A percentile compares a stretch with the other conserved stretches of the same genome.
These are phyloP conservation scores for Bhutanitis thaidina DNA, from an alignment of 2,888 invertebrate species.

Conservation along the genomic window DNA sequence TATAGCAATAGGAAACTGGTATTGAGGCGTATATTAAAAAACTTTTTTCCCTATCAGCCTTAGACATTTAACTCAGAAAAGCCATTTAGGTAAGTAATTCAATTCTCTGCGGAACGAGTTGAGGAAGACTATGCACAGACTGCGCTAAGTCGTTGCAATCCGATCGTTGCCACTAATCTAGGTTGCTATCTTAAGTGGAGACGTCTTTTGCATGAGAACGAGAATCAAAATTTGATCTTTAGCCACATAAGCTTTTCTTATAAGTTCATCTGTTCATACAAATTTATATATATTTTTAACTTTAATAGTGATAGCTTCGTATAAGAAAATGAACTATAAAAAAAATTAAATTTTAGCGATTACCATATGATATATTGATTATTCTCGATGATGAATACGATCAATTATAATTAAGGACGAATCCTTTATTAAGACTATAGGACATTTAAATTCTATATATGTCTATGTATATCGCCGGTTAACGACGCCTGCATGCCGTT, in stretches of 20 bases:
- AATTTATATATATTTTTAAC: too few relatives aligned
- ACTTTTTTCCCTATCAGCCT: constrained; percentile 47
- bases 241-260: constrained; percentile 44
- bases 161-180: constrained; percentile 50
- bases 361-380: too few relatives aligned
- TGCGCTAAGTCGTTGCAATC: constrained; percentile 48
- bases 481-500: too few relatives aligned
- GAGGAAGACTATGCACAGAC: constrained; percentile 49
- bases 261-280: constrained; percentile 24
- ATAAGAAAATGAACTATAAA: too few relatives aligned
- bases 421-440: too few relatives aligned
- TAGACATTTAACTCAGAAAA: constrained; percentile 51
- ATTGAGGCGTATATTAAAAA: constrained; percentile 41
- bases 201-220: constrained; percentile 56
- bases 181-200: constrained; percentile 52
- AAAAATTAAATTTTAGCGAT: too few relatives aligned
- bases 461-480: too few relatives aligned
- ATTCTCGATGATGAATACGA: too few relatives aligned
- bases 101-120: constrained; percentile 53
- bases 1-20: constrained; percentile 46
- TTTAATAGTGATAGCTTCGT: too few relatives aligned
- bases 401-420: too few relatives aligned
- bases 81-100: constrained; percentile 64
- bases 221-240: constrained; percentile 56
- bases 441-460: too few relatives aligned